Evolutionary conservation across 2,888 invertebrate species (phyloP), one percentile per base, ranked within the genome.

Genomic region (Orchesellides sinensis): DNA sequence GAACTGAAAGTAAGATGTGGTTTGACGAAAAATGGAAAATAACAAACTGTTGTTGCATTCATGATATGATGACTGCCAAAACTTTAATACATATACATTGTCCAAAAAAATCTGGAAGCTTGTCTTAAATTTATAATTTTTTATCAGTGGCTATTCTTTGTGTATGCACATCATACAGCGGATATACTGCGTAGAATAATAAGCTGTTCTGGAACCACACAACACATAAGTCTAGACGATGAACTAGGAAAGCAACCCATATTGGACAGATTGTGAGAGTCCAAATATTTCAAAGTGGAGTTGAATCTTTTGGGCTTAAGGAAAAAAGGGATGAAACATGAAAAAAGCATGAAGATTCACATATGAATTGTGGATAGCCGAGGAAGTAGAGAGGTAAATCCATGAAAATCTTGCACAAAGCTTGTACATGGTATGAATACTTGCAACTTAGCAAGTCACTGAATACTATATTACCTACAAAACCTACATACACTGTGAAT

Each of bases 341-440:
- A 61, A 78, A 68, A 66, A 61, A 49, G 77, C 61, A 61, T 69
- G 69, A 59, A 69, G 65, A 68, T 32, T 78, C 77, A 69, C 77
- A 68, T 69, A 68, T 78, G 77, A 78, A 78, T 78, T 78, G 69
- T 61, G 49, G 75, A 75, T 45, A 21, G 65, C 8, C 17, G 68
- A 68, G 23, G 35, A 25, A 47, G 74, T 65, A 47, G 40, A 61
- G 47, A 78, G n/a, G 77, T 78, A 78, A 78, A 78, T 78, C 77
- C 66, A 69, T 35, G 77, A 78, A 78, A 69, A 78, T 78, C 77
- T 78, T 78, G 69, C 77, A 69, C 68, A 69, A 78, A 78, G 77
- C 77, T 78, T 78, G 77, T 61, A 78, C 77, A 78, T 78, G 77
- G 77, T 49, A 61, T 69, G 69, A 78, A 78, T 77, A 68, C 77